Evolutionary conservation across 2,797 vertebrate genomes (phyloP).

Genomic region (Xenops minutus): DNA sequence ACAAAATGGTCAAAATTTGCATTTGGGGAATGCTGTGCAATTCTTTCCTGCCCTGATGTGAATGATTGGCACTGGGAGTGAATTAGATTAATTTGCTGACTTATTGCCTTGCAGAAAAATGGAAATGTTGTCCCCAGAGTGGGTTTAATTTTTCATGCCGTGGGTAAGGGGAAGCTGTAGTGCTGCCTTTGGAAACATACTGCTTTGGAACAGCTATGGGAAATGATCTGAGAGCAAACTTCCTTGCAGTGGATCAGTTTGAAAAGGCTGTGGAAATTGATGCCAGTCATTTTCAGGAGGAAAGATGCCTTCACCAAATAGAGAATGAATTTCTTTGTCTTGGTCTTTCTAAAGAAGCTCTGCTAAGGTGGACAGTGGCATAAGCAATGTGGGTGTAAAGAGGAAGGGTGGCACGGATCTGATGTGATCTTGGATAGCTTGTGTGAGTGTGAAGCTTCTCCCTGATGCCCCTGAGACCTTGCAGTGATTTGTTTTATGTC

Average conservation of each 20-base stretch:
- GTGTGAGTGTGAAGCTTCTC: not conserved
- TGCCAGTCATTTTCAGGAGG: not conserved
- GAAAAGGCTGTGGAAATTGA: not conserved
- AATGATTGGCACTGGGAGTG: not conserved
- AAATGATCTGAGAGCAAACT: not conserved
- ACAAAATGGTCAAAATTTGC: not conserved
- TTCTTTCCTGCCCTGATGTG: not conserved
- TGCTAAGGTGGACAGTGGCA: not conserved
- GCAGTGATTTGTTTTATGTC: not conserved
- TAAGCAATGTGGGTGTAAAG: not conserved
- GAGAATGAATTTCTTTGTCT: not conserved
- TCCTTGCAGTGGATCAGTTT: not conserved
- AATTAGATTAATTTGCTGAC: not conserved
- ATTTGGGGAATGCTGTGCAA: not conserved
- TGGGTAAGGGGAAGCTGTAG: not conserved
- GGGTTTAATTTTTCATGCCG: not conserved
- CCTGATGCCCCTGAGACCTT: rapidly evolving
- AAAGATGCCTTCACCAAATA: not conserved
- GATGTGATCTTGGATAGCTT: not conserved
- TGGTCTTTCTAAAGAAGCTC: not conserved
- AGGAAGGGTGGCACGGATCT: not conserved
- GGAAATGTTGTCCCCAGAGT: not conserved
- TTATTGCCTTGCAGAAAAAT: not conserved
- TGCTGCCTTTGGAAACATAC: not conserved
- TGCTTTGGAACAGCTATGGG: not conserved